Percentiles rank a stretch among this genome's conserved stretches.
Conservation (phyloP, 1,140 invertebrate species). For the Drosophila dunni region DNA sequence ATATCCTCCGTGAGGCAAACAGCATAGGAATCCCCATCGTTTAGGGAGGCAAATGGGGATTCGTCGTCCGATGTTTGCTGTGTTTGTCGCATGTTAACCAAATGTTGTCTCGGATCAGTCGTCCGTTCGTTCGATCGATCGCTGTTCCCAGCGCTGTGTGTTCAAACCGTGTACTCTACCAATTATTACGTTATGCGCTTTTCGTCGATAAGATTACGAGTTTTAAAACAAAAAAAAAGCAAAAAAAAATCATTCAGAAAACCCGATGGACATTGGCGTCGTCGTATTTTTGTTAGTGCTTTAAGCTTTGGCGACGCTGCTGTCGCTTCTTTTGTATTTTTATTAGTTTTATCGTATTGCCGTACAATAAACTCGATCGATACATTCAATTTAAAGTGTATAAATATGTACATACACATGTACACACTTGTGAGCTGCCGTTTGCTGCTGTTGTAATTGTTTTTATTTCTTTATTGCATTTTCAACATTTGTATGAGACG, state of each 20-base stretch:
- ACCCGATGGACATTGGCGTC: slow-evolving; percentile 3
- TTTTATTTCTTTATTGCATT: slow-evolving; percentile 41
- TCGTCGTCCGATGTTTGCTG: slow-evolving; percentile 4
- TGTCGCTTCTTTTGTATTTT: slow-evolving; percentile 23
- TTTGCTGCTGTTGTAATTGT: slow-evolving; percentile 5
- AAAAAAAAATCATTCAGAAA: background rate
- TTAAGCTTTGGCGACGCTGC: background rate
- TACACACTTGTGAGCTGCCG: slow-evolving; percentile 1
- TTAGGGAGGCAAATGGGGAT: background rate
- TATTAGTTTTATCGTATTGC: slow-evolving; percentile 52
- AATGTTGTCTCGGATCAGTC: background rate
- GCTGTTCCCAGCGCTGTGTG: background rate
- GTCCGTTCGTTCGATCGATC: background rate
- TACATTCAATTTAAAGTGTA: slow-evolving; percentile 39
- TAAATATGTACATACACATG: too few species aligned
- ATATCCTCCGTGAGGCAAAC: slow-evolving; percentile 53
- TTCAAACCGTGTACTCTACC: background rate
- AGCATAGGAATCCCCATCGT: slow-evolving; percentile 27
- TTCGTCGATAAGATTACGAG: slow-evolving; percentile 36
- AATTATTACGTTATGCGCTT: slow-evolving; percentile 32
- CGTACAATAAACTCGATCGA: slow-evolving; percentile 51
- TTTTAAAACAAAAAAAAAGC: slow-evolving; percentile 17
- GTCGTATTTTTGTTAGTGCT: background rate
- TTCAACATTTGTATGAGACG: slow-evolving; percentile 48
- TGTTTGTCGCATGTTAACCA: slow-evolving; percentile 20